A percentile compares a stretch with the other conserved stretches of the same genome.
phyloP scores from a whole-genome alignment of 1,140 invertebrate species.

The Physella acuta region DNA sequence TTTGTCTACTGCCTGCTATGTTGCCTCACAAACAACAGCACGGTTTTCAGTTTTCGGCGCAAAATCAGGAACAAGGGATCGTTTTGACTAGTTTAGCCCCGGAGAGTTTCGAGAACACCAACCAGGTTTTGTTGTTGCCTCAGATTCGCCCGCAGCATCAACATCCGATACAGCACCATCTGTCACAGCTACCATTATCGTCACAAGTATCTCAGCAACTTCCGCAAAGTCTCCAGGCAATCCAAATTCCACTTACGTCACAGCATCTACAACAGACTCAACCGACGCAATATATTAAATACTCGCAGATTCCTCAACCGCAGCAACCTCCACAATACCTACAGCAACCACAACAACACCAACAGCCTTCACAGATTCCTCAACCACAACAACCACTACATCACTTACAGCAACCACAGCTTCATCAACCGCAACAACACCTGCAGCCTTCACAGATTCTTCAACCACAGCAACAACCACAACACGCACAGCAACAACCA shows the following conservation, averaged over 20 bases:
- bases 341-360: neutral
- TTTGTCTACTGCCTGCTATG: neutral
- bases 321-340: constrained; percentile 5
- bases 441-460: neutral
- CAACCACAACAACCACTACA: neutral
- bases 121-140: neutral
- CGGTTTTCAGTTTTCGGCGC: no score
- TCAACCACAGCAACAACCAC: neutral
- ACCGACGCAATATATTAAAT: neutral
- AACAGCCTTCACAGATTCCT: neutral
- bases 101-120: no score
- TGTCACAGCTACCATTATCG: neutral
- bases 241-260: neutral
- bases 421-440: neutral
- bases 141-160: neutral
- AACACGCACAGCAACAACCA: neutral
- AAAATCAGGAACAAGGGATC: no score
- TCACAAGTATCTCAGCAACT: constrained; percentile 8
- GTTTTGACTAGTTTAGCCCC: no score
- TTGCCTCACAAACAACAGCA: neutral
- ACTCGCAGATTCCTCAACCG: neutral
- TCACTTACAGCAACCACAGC: constrained; percentile 2
- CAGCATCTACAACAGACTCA: neutral
- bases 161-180: neutral
- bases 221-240: constrained; percentile 2